Evolutionary conservation across 2,888 invertebrate genomes (phyloP).

Genomic region (Ormyrus rosae): DNA sequence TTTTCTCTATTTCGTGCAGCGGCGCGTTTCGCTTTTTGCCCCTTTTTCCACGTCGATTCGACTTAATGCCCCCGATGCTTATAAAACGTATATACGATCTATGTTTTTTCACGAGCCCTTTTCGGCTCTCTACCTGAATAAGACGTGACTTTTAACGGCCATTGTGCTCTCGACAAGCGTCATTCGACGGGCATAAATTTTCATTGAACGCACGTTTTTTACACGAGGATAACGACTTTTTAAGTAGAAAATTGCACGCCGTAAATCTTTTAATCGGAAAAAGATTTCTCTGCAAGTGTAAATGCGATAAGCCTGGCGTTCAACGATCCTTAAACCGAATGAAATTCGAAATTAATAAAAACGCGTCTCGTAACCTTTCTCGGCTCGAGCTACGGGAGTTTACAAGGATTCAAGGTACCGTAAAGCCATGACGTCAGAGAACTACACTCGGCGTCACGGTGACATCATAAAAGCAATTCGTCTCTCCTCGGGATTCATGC

Average conservation of each 20-base stretch:
- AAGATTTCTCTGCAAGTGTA: too few species aligned
- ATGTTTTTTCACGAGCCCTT: background rate
- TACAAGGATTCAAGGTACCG: too few species aligned
- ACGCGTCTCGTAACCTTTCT: too few species aligned
- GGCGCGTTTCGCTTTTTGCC: slow-evolving; percentile 7
- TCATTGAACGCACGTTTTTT: background rate
- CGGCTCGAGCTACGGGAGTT: too few species aligned
- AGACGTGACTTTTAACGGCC: slow-evolving; percentile 49
- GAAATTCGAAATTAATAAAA: too few species aligned
- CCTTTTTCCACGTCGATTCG: slow-evolving; percentile 44
- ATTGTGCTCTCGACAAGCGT: slow-evolving; percentile 40
- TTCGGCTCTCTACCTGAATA: slow-evolving; percentile 27
- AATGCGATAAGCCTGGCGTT: slow-evolving; percentile 2
- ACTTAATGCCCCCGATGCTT: slow-evolving; percentile 47
- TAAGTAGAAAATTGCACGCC: background rate
- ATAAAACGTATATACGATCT: slow-evolving; percentile 24
- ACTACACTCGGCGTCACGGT: background rate
- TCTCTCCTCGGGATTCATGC: background rate
- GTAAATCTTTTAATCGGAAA: background rate
- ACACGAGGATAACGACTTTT: slow-evolving; percentile 8
- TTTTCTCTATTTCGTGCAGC: background rate
- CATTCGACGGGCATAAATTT: slow-evolving; percentile 27
- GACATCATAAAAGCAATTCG: background rate
- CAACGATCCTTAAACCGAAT: background rate
- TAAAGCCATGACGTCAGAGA: background rate